These are phyloP conservation scores for Mallateleia sp. DNA, from an alignment of 2,888 invertebrate species.

Conservation along the genomic window DNA sequence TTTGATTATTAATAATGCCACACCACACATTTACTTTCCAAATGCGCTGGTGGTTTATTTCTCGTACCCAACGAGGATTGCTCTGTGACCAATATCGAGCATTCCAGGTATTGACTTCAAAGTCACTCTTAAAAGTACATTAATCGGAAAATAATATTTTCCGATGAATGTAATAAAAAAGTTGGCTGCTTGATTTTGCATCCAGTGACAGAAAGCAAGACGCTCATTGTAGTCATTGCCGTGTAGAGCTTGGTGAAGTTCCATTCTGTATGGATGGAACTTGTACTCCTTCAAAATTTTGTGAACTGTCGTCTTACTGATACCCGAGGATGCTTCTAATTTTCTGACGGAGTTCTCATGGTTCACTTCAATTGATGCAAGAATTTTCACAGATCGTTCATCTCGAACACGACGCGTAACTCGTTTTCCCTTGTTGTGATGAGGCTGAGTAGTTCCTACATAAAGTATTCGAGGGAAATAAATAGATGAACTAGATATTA, in stretches of 20 bases:
- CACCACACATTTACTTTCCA: too few species aligned
- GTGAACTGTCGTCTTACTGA: not conserved
- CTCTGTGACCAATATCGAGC: conserved; percentile 31
- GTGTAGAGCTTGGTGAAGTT: not conserved
- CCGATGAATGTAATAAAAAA: too few species aligned
- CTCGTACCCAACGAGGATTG: conserved; percentile 28
- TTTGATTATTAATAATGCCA: too few species aligned
- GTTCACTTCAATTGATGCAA: conserved; percentile 5
- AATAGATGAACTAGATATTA: conserved; percentile 1
- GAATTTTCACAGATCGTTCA: conserved; percentile 21
- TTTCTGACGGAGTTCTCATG: not conserved
- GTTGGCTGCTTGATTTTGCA: conserved; percentile 9
- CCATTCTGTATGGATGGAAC: conserved; percentile 43
- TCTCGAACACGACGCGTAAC: conserved; percentile 14
- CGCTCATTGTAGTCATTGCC: conserved; percentile 1
- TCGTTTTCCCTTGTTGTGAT: conserved; percentile 19
- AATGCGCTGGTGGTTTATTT: conserved; percentile 28
- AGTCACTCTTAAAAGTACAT: conserved; percentile 46
- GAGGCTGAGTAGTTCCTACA: conserved; percentile 21
- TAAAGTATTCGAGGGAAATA: conserved; percentile 6
- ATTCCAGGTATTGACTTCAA: conserved; percentile 35
- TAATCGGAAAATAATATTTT: conserved; percentile 45
- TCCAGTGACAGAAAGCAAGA: conserved; percentile 37
- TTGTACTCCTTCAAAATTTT: conserved; percentile 34
- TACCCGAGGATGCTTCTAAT: not conserved